Conservation (phyloP, 2,888 invertebrate genomes). For the Drosophila nr. medialis region DNA sequence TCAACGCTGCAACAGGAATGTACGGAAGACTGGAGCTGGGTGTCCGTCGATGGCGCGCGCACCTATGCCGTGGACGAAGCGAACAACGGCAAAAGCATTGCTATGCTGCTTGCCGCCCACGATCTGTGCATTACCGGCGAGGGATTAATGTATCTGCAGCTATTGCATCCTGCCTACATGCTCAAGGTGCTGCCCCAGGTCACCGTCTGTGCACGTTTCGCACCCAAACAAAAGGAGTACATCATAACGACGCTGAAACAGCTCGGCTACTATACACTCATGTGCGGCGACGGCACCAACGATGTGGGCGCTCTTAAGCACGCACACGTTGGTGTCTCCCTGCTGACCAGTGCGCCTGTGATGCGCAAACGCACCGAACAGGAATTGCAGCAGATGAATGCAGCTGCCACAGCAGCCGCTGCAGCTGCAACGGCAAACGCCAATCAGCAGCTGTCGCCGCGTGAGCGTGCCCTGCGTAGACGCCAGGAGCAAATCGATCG, state of each 20-base stretch:
- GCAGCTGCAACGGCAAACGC: conserved; percentile 54
- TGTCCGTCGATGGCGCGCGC: conserved; percentile 89
- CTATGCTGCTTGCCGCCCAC: conserved; percentile 89
- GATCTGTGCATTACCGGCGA: conserved; percentile 99
- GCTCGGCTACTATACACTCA: conserved; percentile 94
- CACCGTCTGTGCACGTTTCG: conserved; percentile 97
- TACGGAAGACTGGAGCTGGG: conserved; percentile 89
- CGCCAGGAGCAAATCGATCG: conserved; percentile 82
- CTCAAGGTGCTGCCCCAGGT: conserved; percentile 92
- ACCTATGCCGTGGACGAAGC: conserved; percentile 55
- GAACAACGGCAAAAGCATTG: conserved; percentile 86
- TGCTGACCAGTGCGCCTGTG: conserved; percentile 93
- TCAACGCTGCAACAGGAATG: conserved; percentile 55
- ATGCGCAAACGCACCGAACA: conserved; percentile 78
- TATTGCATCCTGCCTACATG: conserved; percentile 88
- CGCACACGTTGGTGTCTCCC: conserved; percentile 97
- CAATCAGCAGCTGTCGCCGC: conserved; percentile 75
- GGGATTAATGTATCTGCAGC: conserved; percentile 90
- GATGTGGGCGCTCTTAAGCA: conserved; percentile 99
- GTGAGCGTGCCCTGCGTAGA: conserved; percentile 80
- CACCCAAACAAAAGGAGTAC: conserved; percentile 99
- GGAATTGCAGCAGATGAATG: conserved; percentile 54
- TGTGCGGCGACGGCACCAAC: conserved; percentile 99
- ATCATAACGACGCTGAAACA: conserved; percentile 95
- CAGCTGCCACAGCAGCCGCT: conserved; percentile 49